Conservation (phyloP, 2,888 invertebrate species). For the Athalia cordata region DNA sequence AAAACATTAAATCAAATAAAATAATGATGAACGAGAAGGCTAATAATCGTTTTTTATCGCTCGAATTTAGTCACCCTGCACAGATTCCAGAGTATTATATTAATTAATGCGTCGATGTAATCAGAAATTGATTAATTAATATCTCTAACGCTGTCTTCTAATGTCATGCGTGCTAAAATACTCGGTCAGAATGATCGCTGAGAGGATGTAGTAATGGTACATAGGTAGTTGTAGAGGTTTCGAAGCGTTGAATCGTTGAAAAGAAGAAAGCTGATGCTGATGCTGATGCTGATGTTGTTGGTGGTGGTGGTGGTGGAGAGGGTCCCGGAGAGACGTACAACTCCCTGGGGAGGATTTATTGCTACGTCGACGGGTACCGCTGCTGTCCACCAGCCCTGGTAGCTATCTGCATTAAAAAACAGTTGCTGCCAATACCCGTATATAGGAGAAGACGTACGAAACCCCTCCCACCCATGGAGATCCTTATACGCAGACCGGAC, state of each 20-base stretch:
- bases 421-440: constrained; percentile 64
- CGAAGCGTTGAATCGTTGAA: constrained; percentile 23
- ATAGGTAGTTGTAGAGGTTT: constrained; percentile 3
- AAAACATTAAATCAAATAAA: not conserved
- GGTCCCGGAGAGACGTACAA: constrained; percentile 64
- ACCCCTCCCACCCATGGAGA: constrained; percentile 45
- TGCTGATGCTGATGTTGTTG: too few relatives aligned
- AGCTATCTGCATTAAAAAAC: constrained; percentile 70
- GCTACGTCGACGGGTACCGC: constrained; percentile 62
- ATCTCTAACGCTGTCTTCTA: too few relatives aligned
- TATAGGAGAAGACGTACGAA: constrained; percentile 54
- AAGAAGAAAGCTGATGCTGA: not conserved
- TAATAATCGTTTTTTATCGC: too few relatives aligned
- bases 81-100: too few relatives aligned
- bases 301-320: not conserved
- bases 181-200: constrained; percentile 16
- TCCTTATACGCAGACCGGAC: constrained; percentile 49
- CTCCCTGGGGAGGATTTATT: constrained; percentile 69
- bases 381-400: constrained; percentile 54
- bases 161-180: constrained; percentile 36
- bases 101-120: too few relatives aligned
- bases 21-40: not conserved
- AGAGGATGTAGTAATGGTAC: constrained; percentile 9
- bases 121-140: too few relatives aligned
- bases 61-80: too few relatives aligned